These are phyloP conservation scores for Dolichomitus sp. DNA, from an alignment of 2,888 invertebrate genomes.

Conservation along the genomic window DNA sequence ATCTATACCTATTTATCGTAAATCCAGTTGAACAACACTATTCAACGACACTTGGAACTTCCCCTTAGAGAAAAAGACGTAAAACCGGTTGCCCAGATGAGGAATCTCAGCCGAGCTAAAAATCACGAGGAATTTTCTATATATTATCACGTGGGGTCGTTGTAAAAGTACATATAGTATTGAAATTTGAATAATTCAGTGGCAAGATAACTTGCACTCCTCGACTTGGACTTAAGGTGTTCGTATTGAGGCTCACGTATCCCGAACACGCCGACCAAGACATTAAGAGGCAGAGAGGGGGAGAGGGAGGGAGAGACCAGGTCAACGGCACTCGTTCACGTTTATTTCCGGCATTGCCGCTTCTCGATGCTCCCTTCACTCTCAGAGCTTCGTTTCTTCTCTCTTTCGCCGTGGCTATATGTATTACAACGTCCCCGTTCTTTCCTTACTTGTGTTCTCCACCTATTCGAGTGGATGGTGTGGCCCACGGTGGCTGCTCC, in stretches of 20 bases:
- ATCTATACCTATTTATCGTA: neutral
- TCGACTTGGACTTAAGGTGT: neutral
- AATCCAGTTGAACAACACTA: neutral
- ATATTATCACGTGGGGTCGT: neutral
- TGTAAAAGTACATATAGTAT: neutral
- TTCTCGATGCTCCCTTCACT: constrained; percentile 64
- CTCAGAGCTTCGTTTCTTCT: constrained; percentile 30
- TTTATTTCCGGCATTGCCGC: constrained; percentile 84
- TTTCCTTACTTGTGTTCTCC: neutral
- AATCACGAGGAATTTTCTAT: neutral
- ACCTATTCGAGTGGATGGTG: constrained; percentile 25
- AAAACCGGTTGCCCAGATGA: neutral
- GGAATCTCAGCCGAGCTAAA: neutral
- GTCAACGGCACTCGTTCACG: constrained; percentile 82
- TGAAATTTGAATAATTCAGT: neutral
- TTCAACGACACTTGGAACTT: neutral
- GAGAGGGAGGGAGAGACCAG: constrained; percentile 64
- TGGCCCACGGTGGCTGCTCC: constrained; percentile 3
- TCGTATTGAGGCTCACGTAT: neutral
- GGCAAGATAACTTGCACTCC: neutral
- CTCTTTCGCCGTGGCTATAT: neutral
- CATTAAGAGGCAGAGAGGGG: neutral
- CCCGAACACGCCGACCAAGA: neutral
- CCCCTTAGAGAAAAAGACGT: neutral
- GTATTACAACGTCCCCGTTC: constrained; percentile 12